These are phyloP conservation scores for Ecliptopera silaceata DNA, from an alignment of 2,888 invertebrate genomes.

Conservation along the genomic window DNA sequence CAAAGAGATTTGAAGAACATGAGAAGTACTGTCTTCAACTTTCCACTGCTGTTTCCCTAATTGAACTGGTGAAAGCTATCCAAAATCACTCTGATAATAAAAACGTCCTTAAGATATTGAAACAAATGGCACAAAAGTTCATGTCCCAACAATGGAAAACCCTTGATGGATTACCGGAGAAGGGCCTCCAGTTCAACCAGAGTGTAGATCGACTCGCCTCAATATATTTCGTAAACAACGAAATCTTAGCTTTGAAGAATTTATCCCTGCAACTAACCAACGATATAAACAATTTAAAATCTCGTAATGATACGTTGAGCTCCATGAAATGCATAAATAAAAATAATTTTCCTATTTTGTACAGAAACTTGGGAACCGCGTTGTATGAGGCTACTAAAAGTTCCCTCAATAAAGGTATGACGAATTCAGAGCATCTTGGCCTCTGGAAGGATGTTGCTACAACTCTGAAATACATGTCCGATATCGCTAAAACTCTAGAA, in stretches of 20 bases:
- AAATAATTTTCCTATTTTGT: slow-evolving; percentile 86
- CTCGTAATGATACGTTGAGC: slow-evolving; percentile 81
- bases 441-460: slow-evolving; percentile 86
- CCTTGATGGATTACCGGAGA: slow-evolving; percentile 84
- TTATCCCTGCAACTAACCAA: slow-evolving; percentile 80
- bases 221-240: slow-evolving; percentile 84
- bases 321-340: slow-evolving; percentile 86
- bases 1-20: slow-evolving; percentile 68
- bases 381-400: slow-evolving; percentile 81
- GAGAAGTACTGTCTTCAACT: slow-evolving; percentile 80
- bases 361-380: slow-evolving; percentile 85
- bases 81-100: slow-evolving; percentile 68
- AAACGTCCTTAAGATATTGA: slow-evolving; percentile 69
- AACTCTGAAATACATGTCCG: slow-evolving; percentile 85
- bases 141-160: slow-evolving; percentile 88
- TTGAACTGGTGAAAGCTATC: slow-evolving; percentile 79
- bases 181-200: slow-evolving; percentile 85
- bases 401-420: slow-evolving; percentile 73
- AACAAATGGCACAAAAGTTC: slow-evolving; percentile 70
- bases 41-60: slow-evolving; percentile 79
- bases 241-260: slow-evolving; percentile 81
- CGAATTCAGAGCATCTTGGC: slow-evolving; percentile 84
- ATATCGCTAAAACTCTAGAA: slow-evolving; percentile 85
- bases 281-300: slow-evolving; percentile 82
- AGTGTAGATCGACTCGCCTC: slow-evolving; percentile 85